These are phyloP conservation scores for Pammene fasciana DNA, from an alignment of 2,888 invertebrate species.

Conservation along the genomic window DNA sequence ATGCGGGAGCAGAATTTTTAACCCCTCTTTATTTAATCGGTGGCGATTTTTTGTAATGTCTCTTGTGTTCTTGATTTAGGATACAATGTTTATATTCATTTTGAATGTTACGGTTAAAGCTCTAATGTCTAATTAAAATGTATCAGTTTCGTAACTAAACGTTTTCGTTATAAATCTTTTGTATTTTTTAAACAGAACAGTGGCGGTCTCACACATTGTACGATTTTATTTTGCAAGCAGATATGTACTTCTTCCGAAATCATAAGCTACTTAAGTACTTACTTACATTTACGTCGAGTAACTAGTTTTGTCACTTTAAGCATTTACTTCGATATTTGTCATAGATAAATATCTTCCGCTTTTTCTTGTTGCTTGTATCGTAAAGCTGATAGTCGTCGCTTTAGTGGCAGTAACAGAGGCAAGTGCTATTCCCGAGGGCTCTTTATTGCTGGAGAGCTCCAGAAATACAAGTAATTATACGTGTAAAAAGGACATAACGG, in stretches of 20 bases:
- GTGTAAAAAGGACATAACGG: constrained; percentile 55
- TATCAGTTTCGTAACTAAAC: background rate
- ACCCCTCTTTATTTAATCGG: constrained; percentile 31
- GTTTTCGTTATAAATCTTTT: too few species aligned
- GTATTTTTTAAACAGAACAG: too few species aligned
- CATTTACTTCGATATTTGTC: background rate
- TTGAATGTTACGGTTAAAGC: background rate
- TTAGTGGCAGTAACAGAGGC: constrained; percentile 62
- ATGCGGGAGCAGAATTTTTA: constrained; percentile 40
- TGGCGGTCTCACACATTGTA: too few species aligned
- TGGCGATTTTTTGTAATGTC: constrained; percentile 26
- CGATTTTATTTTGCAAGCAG: too few species aligned
- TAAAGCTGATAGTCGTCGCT: constrained; percentile 61
- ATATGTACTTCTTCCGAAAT: too few species aligned
- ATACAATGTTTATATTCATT: background rate
- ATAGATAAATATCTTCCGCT: constrained; percentile 38
- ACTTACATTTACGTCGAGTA: too few species aligned
- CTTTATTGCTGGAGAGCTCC: constrained; percentile 59
- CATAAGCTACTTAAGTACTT: too few species aligned
- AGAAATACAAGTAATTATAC: constrained; percentile 65
- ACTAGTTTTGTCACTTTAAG: background rate
- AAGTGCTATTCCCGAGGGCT: constrained; percentile 61
- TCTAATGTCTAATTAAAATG: background rate
- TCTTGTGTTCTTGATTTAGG: constrained; percentile 13
- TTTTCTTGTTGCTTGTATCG: constrained; percentile 51